phyloP scores from a whole-genome alignment of 2,888 invertebrate species.

The Torymus aiolomorphi region DNA sequence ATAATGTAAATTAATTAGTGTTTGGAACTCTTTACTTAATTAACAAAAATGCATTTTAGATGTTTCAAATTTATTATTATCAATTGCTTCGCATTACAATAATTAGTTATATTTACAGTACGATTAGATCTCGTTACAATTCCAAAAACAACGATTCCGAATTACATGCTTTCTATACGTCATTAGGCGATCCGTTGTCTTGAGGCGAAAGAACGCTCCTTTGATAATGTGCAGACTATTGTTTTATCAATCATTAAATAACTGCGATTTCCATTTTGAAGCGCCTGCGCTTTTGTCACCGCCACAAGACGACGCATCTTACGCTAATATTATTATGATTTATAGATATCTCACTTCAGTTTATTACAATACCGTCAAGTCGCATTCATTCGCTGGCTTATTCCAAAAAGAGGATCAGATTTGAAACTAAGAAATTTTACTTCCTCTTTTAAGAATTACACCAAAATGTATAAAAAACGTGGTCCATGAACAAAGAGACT shows the following conservation, averaged over 20 bases:
- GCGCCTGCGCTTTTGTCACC: slow-evolving; percentile 42
- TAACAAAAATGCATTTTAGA: slow-evolving; percentile 44
- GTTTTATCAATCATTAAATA: slow-evolving; percentile 28
- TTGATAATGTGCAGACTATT: slow-evolving; percentile 37
- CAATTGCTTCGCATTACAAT: slow-evolving; percentile 57
- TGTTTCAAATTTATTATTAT: slow-evolving; percentile 55
- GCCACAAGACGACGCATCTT: slow-evolving; percentile 44
- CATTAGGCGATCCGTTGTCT: slow-evolving; percentile 29
- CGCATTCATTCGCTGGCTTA: slow-evolving; percentile 21
- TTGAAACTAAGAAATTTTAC: slow-evolving; percentile 14
- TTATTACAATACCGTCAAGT: slow-evolving; percentile 46
- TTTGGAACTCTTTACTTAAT: slow-evolving; percentile 35
- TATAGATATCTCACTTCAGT: slow-evolving; percentile 28
- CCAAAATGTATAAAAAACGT: slow-evolving; percentile 41
- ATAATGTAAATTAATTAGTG: neutral
- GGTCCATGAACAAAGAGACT: slow-evolving; percentile 37
- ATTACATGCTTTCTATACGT: slow-evolving; percentile 47
- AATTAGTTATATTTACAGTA: slow-evolving; percentile 57
- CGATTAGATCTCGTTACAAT: slow-evolving; percentile 52
- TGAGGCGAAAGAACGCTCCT: slow-evolving; percentile 35
- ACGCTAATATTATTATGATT: slow-evolving; percentile 39
- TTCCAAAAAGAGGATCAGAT: slow-evolving; percentile 13
- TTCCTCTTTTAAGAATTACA: slow-evolving; percentile 32
- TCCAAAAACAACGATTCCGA: slow-evolving; percentile 47
- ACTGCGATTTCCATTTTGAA: slow-evolving; percentile 27